A percentile compares a stretch with the other conserved stretches of the same genome.
Evolutionary conservation across 2,797 vertebrate species (phyloP).

Genomic region (Gymnopithys bicolor): DNA sequence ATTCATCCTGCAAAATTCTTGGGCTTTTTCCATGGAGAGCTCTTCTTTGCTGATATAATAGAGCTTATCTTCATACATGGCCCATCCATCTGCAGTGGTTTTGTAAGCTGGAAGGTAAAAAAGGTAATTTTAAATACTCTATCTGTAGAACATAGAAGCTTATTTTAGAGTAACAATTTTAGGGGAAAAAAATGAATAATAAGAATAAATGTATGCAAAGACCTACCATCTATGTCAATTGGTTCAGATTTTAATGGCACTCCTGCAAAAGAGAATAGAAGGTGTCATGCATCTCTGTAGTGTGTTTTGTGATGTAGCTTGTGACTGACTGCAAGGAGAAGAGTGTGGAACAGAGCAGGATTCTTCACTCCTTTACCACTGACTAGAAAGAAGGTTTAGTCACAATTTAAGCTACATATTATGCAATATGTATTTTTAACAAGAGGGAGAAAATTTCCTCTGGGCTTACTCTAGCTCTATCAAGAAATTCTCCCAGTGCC

Average conservation of each 20-base stretch:
- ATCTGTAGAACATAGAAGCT: neutral
- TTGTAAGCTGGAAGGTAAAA: conserved; percentile 76
- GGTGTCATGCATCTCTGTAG: fast-evolving
- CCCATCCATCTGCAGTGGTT: conserved; percentile 88
- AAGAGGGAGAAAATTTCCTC: neutral
- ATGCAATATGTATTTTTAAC: neutral
- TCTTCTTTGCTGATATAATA: conserved; percentile 84
- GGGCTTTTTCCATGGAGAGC: conserved; percentile 85
- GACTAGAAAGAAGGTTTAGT: neutral
- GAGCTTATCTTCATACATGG: conserved; percentile 84
- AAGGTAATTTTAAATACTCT: neutral
- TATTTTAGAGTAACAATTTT: neutral
- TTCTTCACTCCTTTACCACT: neutral
- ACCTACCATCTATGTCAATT: conserved; percentile 76
- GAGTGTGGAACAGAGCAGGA: neutral
- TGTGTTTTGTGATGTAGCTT: neutral
- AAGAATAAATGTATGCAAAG: neutral
- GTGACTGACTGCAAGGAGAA: neutral
- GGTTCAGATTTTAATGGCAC: conserved; percentile 77
- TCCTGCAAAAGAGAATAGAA: conserved; percentile 77
- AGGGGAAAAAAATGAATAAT: neutral
- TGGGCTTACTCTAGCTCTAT: neutral
- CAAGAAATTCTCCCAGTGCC: neutral
- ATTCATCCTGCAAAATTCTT: conserved; percentile 83
- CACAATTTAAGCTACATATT: neutral